Percentiles rank a stretch among this genome's conserved stretches.
Evolutionary conservation across 2,797 vertebrate species (phyloP).

Genomic region (Odontamblyopus lacepedii): DNA sequence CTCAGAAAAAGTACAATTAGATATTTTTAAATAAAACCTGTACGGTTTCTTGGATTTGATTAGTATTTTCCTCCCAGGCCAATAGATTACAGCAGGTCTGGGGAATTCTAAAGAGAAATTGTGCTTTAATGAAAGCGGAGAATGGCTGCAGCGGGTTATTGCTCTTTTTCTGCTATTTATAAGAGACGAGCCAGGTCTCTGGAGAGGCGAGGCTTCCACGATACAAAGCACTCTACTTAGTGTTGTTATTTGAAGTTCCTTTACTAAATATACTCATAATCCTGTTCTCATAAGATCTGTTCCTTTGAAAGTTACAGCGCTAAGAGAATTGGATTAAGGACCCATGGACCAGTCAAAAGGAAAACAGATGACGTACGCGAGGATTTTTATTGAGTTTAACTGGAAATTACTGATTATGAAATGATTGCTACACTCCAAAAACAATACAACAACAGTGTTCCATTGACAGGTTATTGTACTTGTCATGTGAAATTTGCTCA

Average conservation of each 20-base stretch:
- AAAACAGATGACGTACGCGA: no score
- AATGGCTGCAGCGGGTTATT: constrained; percentile 65
- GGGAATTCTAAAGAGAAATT: constrained; percentile 76
- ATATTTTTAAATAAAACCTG: neutral
- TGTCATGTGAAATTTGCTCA: no score
- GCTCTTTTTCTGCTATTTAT: constrained; percentile 68
- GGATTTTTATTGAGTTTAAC: neutral
- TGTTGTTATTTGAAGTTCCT: constrained; percentile 26
- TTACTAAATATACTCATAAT: constrained; percentile 18
- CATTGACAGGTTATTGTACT: no score
- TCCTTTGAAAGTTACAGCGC: neutral
- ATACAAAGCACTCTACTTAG: constrained; percentile 30
- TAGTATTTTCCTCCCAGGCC: constrained; percentile 65
- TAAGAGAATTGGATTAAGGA: neutral
- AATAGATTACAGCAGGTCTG: constrained; percentile 71
- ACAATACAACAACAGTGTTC: no score
- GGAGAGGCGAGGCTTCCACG: constrained; percentile 30
- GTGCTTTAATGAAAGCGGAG: constrained; percentile 73
- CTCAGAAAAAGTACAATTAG: neutral
- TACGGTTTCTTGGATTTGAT: neutral
- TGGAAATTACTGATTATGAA: no score
- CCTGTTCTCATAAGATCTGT: neutral
- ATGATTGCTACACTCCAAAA: no score
- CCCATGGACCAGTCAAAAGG: neutral
- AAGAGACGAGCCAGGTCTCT: constrained; percentile 45